Evolutionary conservation across 2,797 vertebrate genomes (phyloP).

Genomic region (Gephyroberyx darwinii): DNA sequence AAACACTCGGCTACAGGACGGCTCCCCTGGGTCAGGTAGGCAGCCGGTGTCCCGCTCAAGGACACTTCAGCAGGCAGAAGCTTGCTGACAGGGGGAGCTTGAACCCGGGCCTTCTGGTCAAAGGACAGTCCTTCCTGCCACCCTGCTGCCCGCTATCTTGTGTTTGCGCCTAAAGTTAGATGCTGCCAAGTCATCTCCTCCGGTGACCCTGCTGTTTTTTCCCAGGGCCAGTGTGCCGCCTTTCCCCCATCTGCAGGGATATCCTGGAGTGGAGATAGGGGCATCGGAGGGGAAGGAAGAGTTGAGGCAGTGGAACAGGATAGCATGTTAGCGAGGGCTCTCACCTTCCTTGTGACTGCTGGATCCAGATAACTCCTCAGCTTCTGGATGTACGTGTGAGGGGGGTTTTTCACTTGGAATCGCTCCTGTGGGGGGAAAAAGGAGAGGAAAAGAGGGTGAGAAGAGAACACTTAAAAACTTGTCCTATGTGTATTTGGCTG

Average conservation of each 20-base stretch:
- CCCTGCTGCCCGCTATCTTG: constrained; percentile 41
- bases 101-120: constrained; percentile 51
- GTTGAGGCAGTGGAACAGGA: constrained; percentile 47
- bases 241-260: constrained; percentile 60
- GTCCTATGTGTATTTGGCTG: too few species aligned
- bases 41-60: constrained; percentile 16
- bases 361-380: constrained; percentile 96
- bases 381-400: constrained; percentile 97
- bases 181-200: constrained; percentile 42
- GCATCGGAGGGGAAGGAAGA: constrained; percentile 58
- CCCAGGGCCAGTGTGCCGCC: constrained; percentile 21
- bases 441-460: not conserved
- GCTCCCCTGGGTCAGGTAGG: constrained; percentile 1
- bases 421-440: constrained; percentile 85
- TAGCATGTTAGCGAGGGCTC: constrained; percentile 46
- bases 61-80: constrained; percentile 17
- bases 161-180: not conserved
- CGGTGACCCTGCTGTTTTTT: not conserved
- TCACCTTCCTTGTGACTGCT: constrained; percentile 98
- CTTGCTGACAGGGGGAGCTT: constrained; percentile 12
- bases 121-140: constrained; percentile 51
- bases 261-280: constrained; percentile 64
- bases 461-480: constrained; percentile 1
- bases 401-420: constrained; percentile 99
- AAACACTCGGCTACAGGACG: constrained; percentile 17